These are phyloP conservation scores for Liodrosophila aerea DNA, from an alignment of 2,888 invertebrate genomes.

Conservation along the genomic window DNA sequence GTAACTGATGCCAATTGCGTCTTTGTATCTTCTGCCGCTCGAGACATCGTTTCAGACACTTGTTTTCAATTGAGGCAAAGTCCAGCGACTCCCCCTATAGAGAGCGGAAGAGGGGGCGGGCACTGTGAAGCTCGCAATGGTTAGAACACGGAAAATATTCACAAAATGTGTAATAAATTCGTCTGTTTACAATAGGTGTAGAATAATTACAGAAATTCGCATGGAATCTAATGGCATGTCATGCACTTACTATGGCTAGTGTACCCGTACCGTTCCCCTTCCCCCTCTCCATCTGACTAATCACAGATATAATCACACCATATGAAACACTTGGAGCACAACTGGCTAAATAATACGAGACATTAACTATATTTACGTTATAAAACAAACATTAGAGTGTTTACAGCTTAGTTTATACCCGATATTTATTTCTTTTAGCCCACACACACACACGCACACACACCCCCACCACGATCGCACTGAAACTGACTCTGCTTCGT, in stretches of 20 bases:
- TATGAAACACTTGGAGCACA: conserved; percentile 22
- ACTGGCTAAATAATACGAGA: conserved; percentile 17
- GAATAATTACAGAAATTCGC: too few relatives aligned
- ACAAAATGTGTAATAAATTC: too few relatives aligned
- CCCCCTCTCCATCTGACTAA: too few relatives aligned
- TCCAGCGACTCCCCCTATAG: conserved; percentile 42
- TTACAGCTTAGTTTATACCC: conserved; percentile 2
- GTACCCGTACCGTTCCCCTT: too few relatives aligned
- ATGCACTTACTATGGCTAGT: too few relatives aligned
- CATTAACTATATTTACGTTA: neutral
- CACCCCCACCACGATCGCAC: too few relatives aligned
- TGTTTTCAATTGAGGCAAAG: conserved; percentile 68
- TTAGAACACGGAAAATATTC: conserved; percentile 25
- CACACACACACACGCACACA: too few relatives aligned
- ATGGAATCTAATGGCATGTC: too few relatives aligned
- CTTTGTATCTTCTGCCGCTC: conserved; percentile 46
- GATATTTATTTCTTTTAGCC: neutral
- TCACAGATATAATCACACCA: neutral
- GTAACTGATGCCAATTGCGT: conserved; percentile 74
- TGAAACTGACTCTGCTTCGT: neutral
- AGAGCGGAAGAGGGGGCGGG: conserved; percentile 2
- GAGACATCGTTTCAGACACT: conserved; percentile 51
- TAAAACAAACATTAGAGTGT: neutral
- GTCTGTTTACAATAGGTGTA: too few relatives aligned
- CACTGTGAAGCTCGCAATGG: conserved; percentile 47